Evolutionary conservation across 2,113 vertebrate genomes (phyloP), one percentile per base, ranked within the genome.

Genomic region (Mungos mungo): DNA sequence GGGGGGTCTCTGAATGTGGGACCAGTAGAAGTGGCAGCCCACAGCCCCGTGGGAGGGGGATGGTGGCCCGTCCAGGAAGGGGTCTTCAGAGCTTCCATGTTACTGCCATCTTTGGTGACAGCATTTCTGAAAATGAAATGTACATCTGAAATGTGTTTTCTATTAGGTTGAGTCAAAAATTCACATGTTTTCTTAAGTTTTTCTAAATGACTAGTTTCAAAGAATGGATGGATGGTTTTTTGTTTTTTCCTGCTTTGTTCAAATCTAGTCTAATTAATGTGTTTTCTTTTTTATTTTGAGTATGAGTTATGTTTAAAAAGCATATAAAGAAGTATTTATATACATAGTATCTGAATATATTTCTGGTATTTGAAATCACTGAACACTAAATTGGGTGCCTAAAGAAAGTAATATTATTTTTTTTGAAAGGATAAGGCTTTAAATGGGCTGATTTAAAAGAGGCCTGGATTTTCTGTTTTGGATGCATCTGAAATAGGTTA

Each of bases 1-100:
- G 66, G 10, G n/a, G 19, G 16, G 50, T 16, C 12, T 50, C 23
- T 21, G 15, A n/a, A 5, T 4, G 10, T 3, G 18, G 50, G 0
- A 0, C 15, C 27, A 50, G 1, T 7, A 4, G 29, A 65, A 7
- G 21, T 3, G 8, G 15, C 0, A 14, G 15, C 18, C 9, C 7
- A 41, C 18, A 35, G 12, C 29, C 4, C 45, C 7, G 11, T 68
- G 45, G 16, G 52, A 31, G 7, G 1, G 1, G 27, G 21, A 2
- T 4, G 23, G n/a, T 52, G 14, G 52, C 38, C 50, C 63, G 9
- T 0, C n/a, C 9, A 3, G 2, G 50, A 57, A 21, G 3, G 15
- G 2, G 13, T 8, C 23, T 29, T 33, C 9, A 38, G 31, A 87
- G 45, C 35, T 7, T 27, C 80, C 14, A 11, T 3, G 7, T 16